Evolutionary conservation across 2,888 invertebrate genomes (phyloP).

Genomic region (Caenorhabditis virilis): DNA sequence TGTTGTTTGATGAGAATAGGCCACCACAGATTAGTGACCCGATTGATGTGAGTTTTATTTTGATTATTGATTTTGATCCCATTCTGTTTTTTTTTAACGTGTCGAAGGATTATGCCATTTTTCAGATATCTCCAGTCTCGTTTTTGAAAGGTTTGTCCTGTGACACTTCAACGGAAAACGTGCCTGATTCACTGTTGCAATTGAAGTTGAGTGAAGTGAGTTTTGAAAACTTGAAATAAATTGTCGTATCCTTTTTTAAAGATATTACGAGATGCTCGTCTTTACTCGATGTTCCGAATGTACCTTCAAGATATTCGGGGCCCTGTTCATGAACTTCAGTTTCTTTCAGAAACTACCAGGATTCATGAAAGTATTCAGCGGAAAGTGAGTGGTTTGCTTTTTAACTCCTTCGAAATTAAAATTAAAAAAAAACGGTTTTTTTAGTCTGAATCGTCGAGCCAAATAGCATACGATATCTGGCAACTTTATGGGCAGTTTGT

Average conservation of each 20-base stretch:
- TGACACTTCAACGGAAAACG: conserved; percentile 19
- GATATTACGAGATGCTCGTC: conserved; percentile 57
- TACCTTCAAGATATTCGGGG: conserved; percentile 63
- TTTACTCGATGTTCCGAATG: conserved; percentile 60
- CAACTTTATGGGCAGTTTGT: conserved; percentile 60
- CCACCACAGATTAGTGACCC: conserved; percentile 6
- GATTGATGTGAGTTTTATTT: conserved; percentile 1
- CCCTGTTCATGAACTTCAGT: conserved; percentile 60
- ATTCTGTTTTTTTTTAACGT: too few relatives aligned
- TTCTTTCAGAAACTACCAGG: conserved; percentile 58
- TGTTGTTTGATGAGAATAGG: conserved; percentile 41
- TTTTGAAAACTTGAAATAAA: conserved; percentile 55
- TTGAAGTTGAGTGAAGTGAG: conserved; percentile 59
- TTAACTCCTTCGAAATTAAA: neutral
- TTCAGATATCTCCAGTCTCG: conserved; percentile 29
- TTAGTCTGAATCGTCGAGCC: conserved; percentile 35
- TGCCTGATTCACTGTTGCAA: conserved; percentile 60
- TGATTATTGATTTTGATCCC: too few relatives aligned
- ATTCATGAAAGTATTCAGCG: conserved; percentile 57
- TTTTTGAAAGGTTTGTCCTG: conserved; percentile 49
- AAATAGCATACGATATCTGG: conserved; percentile 62
- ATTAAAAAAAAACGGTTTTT: conserved; percentile 4
- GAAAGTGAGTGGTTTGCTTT: conserved; percentile 23
- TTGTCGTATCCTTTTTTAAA: conserved; percentile 46
- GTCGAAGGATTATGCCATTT: too few relatives aligned